A percentile compares a stretch with the other conserved stretches of the same genome.
Conservation (phyloP, 1,140 invertebrate species). For the Idris sp. region DNA sequence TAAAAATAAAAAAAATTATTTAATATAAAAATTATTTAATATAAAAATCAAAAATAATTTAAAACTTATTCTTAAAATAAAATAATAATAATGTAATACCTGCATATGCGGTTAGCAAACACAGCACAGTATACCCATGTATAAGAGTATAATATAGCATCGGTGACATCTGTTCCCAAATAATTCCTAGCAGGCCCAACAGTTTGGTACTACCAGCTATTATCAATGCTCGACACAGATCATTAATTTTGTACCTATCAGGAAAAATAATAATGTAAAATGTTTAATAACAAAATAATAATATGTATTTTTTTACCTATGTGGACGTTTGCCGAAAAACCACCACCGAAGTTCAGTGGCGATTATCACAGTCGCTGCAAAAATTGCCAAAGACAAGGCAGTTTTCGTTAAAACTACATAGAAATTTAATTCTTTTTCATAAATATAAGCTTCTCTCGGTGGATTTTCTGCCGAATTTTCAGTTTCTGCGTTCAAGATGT, state of each 20-base stretch:
- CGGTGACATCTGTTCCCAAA: slow-evolving; percentile 71
- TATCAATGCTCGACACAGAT: slow-evolving; percentile 69
- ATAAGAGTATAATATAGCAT: slow-evolving; percentile 72
- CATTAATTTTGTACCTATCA: slow-evolving; percentile 64
- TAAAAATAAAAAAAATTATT: too few relatives aligned
- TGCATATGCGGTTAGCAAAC: slow-evolving; percentile 74
- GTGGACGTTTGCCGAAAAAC: slow-evolving; percentile 51
- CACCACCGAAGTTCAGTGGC: slow-evolving; percentile 70
- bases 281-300: too few relatives aligned
- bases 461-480: background rate
- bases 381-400: slow-evolving; percentile 66
- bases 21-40: too few relatives aligned
- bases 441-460: background rate
- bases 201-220: slow-evolving; percentile 74
- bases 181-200: slow-evolving; percentile 70
- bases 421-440: slow-evolving; percentile 68
- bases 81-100: slow-evolving; percentile 63
- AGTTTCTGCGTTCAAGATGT: slow-evolving; percentile 28
- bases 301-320: slow-evolving; percentile 66
- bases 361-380: slow-evolving; percentile 63
- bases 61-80: background rate
- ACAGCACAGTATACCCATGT: slow-evolving; percentile 73
- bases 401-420: slow-evolving; percentile 71
- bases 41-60: too few relatives aligned
- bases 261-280: too few relatives aligned